Evolutionary conservation across 2,888 invertebrate species (phyloP), one percentile per base, ranked within the genome.

Genomic region (Yponomeuta sedellus): DNA sequence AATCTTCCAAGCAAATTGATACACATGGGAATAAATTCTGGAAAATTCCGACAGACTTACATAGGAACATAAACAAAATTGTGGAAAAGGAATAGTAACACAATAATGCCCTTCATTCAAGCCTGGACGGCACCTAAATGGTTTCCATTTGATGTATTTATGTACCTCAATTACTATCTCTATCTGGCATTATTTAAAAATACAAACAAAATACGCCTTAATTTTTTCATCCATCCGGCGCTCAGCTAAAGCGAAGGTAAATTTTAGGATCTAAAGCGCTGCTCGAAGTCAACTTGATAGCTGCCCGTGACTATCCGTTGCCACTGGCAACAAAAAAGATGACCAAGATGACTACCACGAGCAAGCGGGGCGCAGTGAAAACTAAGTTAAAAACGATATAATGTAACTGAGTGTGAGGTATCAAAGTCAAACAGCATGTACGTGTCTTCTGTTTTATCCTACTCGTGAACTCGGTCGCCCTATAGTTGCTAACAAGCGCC

Each of bases 221-320:
- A 12, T 44, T 44, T n/a, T 44, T 44, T 6, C 44, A 12, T 10
- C 2, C 75, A 20, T 58, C 58, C 58, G 19, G 19, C 20, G 58
- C 0, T 10, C 20, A 3, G n/a, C 58, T 19, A 58, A 19, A 19
- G 6, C n/a, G 20, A 58, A 58, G n/a, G 22, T 3, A 19, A 19
- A 58, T 5, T 58, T 22, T 22, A n/a, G 20, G 11, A 10, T 6
- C 11, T 20, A 19, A 58, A 58, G 20, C 3, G 25, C 1, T 25
- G 0, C 40, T 57, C 22, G 40, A 44, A 63, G 59, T 52, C 67
- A 66, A 66, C 67, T 62, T 65, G 66, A 66, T 68, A 67, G 65
- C 65, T 86, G 85, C 78, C 72, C 71, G 73, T 81, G 85, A 83
- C 86, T n/a, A 64, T 22, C 66, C 28, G 62, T 44, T 64, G n/a